Percentiles rank a stretch among this genome's conserved stretches.
phyloP scores from a whole-genome alignment of 2,888 invertebrate genomes.

The Geotrupes spiniger region DNA sequence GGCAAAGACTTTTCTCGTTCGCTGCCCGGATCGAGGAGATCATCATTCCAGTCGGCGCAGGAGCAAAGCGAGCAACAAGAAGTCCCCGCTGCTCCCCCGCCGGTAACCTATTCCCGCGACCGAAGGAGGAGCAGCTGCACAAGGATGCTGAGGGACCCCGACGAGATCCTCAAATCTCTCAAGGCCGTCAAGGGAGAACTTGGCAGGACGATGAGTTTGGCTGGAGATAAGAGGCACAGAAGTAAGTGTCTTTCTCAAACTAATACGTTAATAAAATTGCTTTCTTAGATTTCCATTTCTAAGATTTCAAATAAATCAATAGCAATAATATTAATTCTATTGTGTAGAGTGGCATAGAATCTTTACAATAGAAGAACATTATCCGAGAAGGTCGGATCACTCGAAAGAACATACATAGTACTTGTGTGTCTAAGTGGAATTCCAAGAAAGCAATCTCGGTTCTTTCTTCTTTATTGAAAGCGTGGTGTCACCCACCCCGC shows the following conservation, averaged over 20 bases:
- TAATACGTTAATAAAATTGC: neutral
- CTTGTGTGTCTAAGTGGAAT: too few species aligned
- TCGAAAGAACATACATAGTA: too few species aligned
- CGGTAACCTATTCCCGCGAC: conserved; percentile 61
- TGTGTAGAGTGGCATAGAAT: too few species aligned
- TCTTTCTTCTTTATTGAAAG: too few species aligned
- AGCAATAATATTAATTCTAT: neutral
- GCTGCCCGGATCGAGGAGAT: conserved; percentile 78
- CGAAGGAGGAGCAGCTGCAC: conserved; percentile 79
- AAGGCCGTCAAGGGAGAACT: conserved; percentile 81
- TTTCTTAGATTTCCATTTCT: conserved; percentile 27
- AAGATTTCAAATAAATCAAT: too few species aligned
- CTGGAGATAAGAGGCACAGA: conserved; percentile 63
- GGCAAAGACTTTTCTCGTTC: conserved; percentile 84
- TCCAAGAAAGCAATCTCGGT: too few species aligned
- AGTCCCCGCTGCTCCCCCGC: conserved; percentile 53
- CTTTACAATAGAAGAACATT: too few species aligned
- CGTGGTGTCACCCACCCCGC: conserved; percentile 41
- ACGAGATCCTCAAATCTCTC: conserved; percentile 77
- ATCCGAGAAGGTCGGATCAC: too few species aligned
- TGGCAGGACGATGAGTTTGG: conserved; percentile 78
- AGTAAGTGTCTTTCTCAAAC: conserved; percentile 38
- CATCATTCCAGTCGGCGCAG: conserved; percentile 73
- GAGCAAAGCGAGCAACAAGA: conserved; percentile 50
- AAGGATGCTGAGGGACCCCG: conserved; percentile 70